Conservation (phyloP, 2,888 invertebrate genomes). For the Gari tellinella region DNA sequence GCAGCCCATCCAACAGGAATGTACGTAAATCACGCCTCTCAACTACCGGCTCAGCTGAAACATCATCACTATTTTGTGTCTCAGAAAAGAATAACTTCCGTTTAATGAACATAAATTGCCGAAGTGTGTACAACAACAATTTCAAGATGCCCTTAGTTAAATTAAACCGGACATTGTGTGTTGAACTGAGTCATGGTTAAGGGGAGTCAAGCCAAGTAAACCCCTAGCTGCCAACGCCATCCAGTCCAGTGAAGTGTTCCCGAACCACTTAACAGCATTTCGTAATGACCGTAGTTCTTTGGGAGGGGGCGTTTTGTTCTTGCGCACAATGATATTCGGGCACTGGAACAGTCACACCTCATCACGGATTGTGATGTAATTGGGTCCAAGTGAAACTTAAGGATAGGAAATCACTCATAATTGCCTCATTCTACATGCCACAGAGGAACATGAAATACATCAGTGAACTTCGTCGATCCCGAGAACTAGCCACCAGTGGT, state of each 20-base stretch:
- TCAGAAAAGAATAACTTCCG: slow-evolving; percentile 40
- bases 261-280: too few relatives aligned
- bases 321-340: slow-evolving; percentile 28
- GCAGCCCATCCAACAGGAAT: background rate
- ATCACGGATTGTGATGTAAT: slow-evolving; percentile 45
- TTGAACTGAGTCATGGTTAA: slow-evolving; percentile 57
- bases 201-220: slow-evolving; percentile 41
- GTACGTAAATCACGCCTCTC: slow-evolving; percentile 1
- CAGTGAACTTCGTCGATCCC: too few relatives aligned
- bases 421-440: too few relatives aligned
- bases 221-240: background rate
- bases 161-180: slow-evolving; percentile 52
- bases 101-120: slow-evolving; percentile 42
- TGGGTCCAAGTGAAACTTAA: slow-evolving; percentile 41
- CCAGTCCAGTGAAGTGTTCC: too few relatives aligned
- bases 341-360: slow-evolving; percentile 32
- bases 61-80: slow-evolving; percentile 12
- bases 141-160: slow-evolving; percentile 32
- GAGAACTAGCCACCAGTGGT: too few relatives aligned
- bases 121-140: slow-evolving; percentile 29
- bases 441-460: too few relatives aligned
- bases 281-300: background rate
- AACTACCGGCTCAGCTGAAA: background rate
- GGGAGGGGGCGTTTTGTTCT: slow-evolving; percentile 41
- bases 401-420: slow-evolving; percentile 1